phyloP scores from a whole-genome alignment of 2,797 vertebrate species.

The Spheniscus humboldti region DNA sequence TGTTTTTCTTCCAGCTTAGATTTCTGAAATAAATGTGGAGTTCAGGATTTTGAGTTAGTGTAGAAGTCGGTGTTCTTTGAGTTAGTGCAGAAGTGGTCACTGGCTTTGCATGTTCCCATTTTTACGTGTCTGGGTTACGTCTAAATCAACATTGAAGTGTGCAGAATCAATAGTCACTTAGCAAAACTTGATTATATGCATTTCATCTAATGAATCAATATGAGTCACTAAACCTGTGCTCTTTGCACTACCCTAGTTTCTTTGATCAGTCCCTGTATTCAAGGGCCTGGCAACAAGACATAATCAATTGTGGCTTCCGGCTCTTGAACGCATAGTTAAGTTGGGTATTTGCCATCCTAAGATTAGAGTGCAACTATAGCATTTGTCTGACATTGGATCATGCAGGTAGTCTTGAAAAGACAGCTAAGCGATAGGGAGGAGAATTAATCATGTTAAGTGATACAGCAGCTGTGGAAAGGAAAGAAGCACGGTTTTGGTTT shows the following conservation, averaged over 20 bases:
- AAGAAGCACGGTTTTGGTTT: neutral
- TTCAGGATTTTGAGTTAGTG: neutral
- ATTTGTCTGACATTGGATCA: neutral
- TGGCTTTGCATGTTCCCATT: neutral
- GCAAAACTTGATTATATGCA: conserved; percentile 26
- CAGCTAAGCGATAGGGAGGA: neutral
- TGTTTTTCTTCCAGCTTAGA: neutral
- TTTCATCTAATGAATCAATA: conserved; percentile 12
- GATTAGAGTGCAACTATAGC: neutral
- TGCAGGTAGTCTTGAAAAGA: neutral
- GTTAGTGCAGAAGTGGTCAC: neutral
- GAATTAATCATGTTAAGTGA: neutral
- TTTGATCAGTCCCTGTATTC: neutral
- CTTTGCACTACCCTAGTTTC: neutral
- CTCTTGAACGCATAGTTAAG: neutral
- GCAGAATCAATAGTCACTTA: conserved; percentile 17
- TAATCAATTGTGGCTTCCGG: neutral
- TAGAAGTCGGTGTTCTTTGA: neutral
- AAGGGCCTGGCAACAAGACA: neutral
- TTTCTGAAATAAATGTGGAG: neutral
- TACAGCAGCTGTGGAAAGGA: neutral
- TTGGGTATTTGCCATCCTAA: neutral
- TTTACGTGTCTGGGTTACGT: neutral
- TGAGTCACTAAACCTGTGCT: neutral
- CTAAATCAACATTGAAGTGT: neutral